Base-by-base conservation (phyloP, 2,113 vertebrate genomes). In the Lepus timidus region DNA sequence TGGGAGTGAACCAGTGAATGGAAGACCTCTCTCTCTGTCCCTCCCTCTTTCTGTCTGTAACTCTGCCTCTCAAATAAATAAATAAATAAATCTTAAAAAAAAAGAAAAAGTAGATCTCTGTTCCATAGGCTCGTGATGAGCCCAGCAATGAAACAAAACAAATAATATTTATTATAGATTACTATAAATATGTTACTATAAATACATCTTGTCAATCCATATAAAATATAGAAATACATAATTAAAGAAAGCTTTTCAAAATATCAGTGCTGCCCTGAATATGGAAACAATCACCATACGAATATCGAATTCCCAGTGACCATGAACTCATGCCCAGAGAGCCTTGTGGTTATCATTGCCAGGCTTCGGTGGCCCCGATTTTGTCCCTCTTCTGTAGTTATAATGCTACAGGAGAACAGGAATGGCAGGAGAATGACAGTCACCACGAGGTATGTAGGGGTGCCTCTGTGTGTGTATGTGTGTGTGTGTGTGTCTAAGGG, bases 321-420 rank as follows among this genome's bases (percentile, higher is more conserved):
- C 2, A 2, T 85, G 62, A 71, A 22, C 16, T 67, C 12, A 16
- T 10, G 25, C 67, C 67, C 29, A 20, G 52, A 86, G 9, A 95
- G 39, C 4, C 73, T 67, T 84, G 20, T 1, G 3, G 90, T 82
- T 96, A 58, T 78, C 52, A 93, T 91, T 74, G 85, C 39, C 36
- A 49, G 58, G 65, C 84, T 94, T 91, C 79, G 70, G 91, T 84
- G 71, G 86, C 65, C 75, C 55, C 36, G 93, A n/a, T 92, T 85
- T 95, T 96, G 68, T 96, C 70, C 68, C 29, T 91, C 68, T 91
- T 80, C 91, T 92, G 88, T 68, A 95, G 61, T 62, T 31, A 80
- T 94, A 71, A 86, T 82, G 29, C 62, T 1, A 4, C 58, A 22
- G 44, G 58, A 95, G 44, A 83, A 67, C 11, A 64, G 64, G 25